Evolutionary conservation across 2,113 vertebrate species (phyloP), one percentile per base, ranked within the genome.

Genomic region (Choloepus hoffmanni): DNA sequence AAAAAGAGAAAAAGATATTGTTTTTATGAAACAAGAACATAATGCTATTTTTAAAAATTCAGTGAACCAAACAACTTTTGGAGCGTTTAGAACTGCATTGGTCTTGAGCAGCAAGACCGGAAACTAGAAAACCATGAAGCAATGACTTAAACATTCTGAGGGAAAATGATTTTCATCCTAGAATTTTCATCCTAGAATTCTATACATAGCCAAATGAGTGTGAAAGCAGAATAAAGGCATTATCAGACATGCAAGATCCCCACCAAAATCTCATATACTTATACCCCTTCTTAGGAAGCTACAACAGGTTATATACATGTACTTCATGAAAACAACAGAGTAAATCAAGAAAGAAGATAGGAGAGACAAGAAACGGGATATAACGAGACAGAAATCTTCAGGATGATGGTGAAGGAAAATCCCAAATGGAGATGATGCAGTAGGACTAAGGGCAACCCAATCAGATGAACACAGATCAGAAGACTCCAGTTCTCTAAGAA

Each of bases 271-370:
- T n/a, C 81, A 43, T 26, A 78, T 53, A 50, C 36, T 36, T 13
- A 78, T 8, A 87, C 9, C 53, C 63, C 45, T 81, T 91, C 65
- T 85, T 18, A 92, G 78, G 78, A 89, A 95, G 85, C 53, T 81
- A 50, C 30, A 33, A 13, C 3, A 93, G 36, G 45, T 14, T 81
- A 2, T 36, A 36, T 36, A 36, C 36, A 85, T 12, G 19, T 40
- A 85, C 33, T 65, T 24, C 45, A 79, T 53, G 74, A 68, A 74
- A 24, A 79, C 23, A 18, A 70, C 33, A 21, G 21, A 55, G 58
- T 74, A 74, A 67, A 95, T 24, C 63, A 81, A 58, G 30, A 72
- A 72, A 89, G 40, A 73, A 67, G 23, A 89, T 21, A 79, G 68
- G 62, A 86, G 58, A 79, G 55, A 90, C 24, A 79, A 18, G 55